Conservation (phyloP, 2,113 vertebrate species). For the Bettongia penicillata region DNA sequence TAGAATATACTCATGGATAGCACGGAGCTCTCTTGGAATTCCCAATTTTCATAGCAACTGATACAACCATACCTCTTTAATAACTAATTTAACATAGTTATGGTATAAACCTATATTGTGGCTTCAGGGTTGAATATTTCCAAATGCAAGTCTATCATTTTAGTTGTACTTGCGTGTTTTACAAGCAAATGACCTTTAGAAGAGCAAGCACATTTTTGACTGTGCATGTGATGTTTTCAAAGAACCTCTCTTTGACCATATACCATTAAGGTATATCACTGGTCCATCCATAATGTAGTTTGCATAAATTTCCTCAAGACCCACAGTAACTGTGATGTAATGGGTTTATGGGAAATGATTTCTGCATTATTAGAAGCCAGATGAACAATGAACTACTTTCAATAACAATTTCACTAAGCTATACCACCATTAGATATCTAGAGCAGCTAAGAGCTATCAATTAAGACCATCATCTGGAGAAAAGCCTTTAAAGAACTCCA, state of each 20-base stretch:
- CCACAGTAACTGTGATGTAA: neutral
- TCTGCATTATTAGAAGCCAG: slow-evolving; percentile 26
- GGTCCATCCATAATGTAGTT: neutral
- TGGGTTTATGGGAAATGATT: slow-evolving; percentile 2
- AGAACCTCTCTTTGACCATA: neutral
- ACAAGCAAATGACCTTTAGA: slow-evolving; percentile 65
- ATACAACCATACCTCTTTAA: slow-evolving; percentile 65
- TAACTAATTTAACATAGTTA: slow-evolving; percentile 76
- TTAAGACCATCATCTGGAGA: neutral
- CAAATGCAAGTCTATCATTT: slow-evolving; percentile 51
- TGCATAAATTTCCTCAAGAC: slow-evolving; percentile 22
- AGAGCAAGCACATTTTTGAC: slow-evolving; percentile 39
- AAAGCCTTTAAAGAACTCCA: too few relatives aligned
- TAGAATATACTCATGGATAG: neutral
- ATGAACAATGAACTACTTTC: neutral
- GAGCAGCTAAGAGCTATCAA: neutral
- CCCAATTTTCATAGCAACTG: slow-evolving; percentile 76
- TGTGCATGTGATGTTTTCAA: slow-evolving; percentile 55
- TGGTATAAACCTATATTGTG: slow-evolving; percentile 67
- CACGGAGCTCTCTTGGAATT: slow-evolving; percentile 37
- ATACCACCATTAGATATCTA: neutral
- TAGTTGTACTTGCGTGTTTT: slow-evolving; percentile 38
- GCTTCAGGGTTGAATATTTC: slow-evolving; percentile 67
- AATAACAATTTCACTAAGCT: slow-evolving; percentile 17
- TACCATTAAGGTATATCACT: slow-evolving; percentile 15